Conservation (phyloP, 2,888 invertebrate genomes). For the Nephrotoma guestfalica region DNA sequence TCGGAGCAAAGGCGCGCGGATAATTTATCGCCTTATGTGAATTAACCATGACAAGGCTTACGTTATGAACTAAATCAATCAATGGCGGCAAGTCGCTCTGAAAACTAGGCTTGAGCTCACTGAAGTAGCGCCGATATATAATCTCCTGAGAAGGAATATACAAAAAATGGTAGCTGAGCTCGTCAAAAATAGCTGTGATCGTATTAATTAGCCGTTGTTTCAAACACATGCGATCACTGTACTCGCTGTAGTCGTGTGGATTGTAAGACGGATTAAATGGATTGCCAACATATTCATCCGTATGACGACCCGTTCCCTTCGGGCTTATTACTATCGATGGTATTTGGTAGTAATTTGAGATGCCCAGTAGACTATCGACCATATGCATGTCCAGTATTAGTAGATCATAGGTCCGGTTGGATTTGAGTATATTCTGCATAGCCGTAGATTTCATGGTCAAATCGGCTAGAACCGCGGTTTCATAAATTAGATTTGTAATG, state of each 20-base stretch:
- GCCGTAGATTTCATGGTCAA: conserved; percentile 22
- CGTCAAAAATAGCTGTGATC: conserved; percentile 27
- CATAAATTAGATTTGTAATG: conserved; percentile 27
- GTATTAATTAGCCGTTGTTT: conserved; percentile 32
- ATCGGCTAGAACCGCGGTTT: conserved; percentile 27
- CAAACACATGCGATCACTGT: conserved; percentile 32
- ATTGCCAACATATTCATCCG: conserved; percentile 34
- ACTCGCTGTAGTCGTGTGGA: conserved; percentile 32
- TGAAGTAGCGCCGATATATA: conserved; percentile 27
- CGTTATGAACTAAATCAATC: conserved; percentile 26
- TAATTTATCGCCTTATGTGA: conserved; percentile 28
- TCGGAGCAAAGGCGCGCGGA: conserved; percentile 27
- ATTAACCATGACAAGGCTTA: conserved; percentile 28
- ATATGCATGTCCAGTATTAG: conserved; percentile 34
- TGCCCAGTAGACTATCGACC: conserved; percentile 33
- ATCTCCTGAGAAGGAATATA: conserved; percentile 29
- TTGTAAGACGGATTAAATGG: conserved; percentile 33
- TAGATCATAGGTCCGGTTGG: conserved; percentile 25
- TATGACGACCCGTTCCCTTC: conserved; percentile 32
- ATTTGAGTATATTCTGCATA: conserved; percentile 21
- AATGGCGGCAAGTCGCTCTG: conserved; percentile 23
- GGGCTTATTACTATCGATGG: conserved; percentile 31
- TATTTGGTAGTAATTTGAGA: conserved; percentile 26
- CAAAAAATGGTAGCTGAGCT: conserved; percentile 27
- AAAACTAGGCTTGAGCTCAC: conserved; percentile 17